These are phyloP conservation scores for Xenentodon cancila DNA, from an alignment of 2,797 vertebrate genomes.

Conservation along the genomic window DNA sequence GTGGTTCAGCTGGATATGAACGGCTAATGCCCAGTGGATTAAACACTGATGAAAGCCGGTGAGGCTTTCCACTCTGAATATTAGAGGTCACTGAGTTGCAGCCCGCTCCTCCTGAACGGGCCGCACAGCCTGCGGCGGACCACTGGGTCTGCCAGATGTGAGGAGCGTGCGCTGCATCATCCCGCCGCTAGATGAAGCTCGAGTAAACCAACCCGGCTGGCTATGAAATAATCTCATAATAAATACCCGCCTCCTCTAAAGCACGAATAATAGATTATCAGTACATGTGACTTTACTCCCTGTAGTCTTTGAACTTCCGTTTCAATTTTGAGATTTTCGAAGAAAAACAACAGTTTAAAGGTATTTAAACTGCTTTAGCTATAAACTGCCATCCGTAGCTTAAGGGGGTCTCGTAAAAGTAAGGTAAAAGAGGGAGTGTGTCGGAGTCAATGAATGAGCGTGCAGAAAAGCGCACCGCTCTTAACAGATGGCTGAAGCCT, in stretches of 20 bases:
- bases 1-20: slow-evolving; percentile 7
- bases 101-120: not conserved
- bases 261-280: too few species aligned
- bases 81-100: slow-evolving; percentile 40
- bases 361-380: too few species aligned
- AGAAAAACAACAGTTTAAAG: too few species aligned
- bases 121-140: too few species aligned
- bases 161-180: slow-evolving; percentile 20
- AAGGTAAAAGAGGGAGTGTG: not conserved
- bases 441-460: slow-evolving; percentile 18
- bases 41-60: slow-evolving; percentile 35
- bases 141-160: slow-evolving; percentile 42
- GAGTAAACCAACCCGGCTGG: slow-evolving; percentile 13
- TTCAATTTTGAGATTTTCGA: too few species aligned
- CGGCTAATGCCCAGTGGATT: not conserved
- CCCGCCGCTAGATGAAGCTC: slow-evolving; percentile 59
- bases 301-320: too few species aligned
- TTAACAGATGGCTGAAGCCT: slow-evolving; percentile 57
- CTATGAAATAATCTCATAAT: too few species aligned
- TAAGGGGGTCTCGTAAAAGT: not conserved
- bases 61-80: slow-evolving; percentile 9
- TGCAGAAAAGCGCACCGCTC: slow-evolving; percentile 4
- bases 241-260: too few species aligned
- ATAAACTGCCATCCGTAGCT: too few species aligned
- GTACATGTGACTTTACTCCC: too few species aligned